Conservation (phyloP, 2,888 invertebrate genomes). For the Clanis bilineata region DNA sequence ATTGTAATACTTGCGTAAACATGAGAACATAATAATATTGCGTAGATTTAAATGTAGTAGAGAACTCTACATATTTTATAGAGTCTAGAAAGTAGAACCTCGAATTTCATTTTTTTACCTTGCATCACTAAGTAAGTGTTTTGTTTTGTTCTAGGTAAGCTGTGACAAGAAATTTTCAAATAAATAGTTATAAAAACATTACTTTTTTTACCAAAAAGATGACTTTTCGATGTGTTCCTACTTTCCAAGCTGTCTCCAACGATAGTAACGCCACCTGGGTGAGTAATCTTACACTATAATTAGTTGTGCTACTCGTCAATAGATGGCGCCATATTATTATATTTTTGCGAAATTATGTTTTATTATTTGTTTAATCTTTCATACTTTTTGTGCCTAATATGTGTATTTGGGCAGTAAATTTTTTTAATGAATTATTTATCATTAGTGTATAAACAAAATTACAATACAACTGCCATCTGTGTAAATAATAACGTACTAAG, state of each 20-base stretch:
- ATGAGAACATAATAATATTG: no score
- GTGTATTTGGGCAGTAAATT: not conserved
- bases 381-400: not conserved
- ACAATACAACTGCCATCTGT: not conserved
- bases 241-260: slow-evolving; percentile 84
- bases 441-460: not conserved
- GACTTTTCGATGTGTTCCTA: slow-evolving; percentile 87
- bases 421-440: not conserved
- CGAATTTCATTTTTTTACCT: slow-evolving; percentile 17
- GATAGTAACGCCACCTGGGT: slow-evolving; percentile 86
- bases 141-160: slow-evolving; percentile 86
- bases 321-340: slow-evolving; percentile 42
- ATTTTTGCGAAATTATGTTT: not conserved
- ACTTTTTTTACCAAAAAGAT: slow-evolving; percentile 58
- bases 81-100: no score
- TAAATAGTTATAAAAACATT: slow-evolving; percentile 35
- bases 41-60: not conserved
- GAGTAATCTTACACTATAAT: slow-evolving; percentile 55
- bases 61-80: no score
- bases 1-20: no score
- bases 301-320: slow-evolving; percentile 32
- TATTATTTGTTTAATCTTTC: not conserved
- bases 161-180: slow-evolving; percentile 73
- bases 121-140: slow-evolving; percentile 83
- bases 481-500: no score